Base-by-base conservation (phyloP, 2,888 invertebrate species). In the Ctena decussata region DNA sequence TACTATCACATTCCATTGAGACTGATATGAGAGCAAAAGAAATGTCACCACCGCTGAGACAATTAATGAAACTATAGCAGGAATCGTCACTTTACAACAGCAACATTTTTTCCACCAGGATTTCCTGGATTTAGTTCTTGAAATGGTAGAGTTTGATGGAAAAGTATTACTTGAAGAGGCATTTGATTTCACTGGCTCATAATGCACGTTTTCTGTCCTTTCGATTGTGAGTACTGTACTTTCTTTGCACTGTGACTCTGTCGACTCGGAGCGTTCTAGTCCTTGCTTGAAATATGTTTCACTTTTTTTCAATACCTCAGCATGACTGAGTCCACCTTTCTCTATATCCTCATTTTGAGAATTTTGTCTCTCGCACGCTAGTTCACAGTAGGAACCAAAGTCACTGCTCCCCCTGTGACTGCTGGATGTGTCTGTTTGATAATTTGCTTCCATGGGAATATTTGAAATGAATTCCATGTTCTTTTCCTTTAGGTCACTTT, bases 331-430 rank as follows among this genome's bases (percentile, higher is more conserved):
- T 30, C 30, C 65, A 21, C 35, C 65, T 35, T 35, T 65, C 65
- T 65, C 65, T n/a, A n/a, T n/a, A n/a, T n/a, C n/a, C 30, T 65
- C 65, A 24, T 65, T 65, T 35, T 65, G 65, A 35, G 65, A 65
- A 35, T 65, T 65, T 30, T 65, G 65, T 35, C 65, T 65, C 3
- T 65, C 65, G 18, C 32, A 1, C 1, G 65, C 35, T 30, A 65
- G 2, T 65, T 65, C 65, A 35, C 65, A 65, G 35, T 65, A 65
- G 35, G 65, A 65, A 35, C 35, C 65, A 65, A 65, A 30, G 15
- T 65, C 65, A 65, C 30, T 35, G 12, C 57, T 57, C 5, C 27
- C 46, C 46, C n/a, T n/a, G n/a, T n/a, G n/a, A n/a, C n/a, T n/a
- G n/a, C n/a, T n/a, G n/a, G n/a, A n/a, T n/a, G n/a, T n/a, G n/a